Evolutionary conservation across 2,797 vertebrate genomes (phyloP).

Genomic region (Tokudaia tokunoshimensis): DNA sequence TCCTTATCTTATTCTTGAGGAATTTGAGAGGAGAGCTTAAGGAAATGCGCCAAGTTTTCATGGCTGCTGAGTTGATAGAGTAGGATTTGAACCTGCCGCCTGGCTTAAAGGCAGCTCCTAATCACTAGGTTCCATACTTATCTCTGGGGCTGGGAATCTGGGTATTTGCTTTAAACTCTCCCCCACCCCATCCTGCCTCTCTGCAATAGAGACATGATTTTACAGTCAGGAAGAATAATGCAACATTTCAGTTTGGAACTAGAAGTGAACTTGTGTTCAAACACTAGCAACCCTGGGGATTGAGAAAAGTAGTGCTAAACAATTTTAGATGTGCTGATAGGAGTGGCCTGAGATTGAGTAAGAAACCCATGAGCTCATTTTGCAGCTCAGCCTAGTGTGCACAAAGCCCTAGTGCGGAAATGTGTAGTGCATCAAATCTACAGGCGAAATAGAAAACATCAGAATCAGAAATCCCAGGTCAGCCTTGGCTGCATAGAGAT

Average conservation of each 20-base stretch:
- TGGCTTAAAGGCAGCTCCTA: not conserved
- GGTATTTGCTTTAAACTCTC: not conserved
- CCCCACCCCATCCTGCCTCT: not conserved
- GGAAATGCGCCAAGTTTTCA: not conserved
- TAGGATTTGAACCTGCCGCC: not conserved
- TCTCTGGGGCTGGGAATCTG: slow-evolving; percentile 4
- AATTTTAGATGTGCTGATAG: not conserved
- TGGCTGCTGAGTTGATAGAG: not conserved
- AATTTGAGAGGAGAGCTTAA: not conserved
- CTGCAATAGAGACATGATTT: not conserved
- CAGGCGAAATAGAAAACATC: not conserved
- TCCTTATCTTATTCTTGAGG: slow-evolving; percentile 36
- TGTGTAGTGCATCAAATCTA: not conserved
- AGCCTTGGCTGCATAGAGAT: not conserved
- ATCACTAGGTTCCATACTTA: rapidly evolving
- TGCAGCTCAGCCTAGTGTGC: not conserved
- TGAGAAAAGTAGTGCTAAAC: not conserved
- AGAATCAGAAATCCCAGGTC: not conserved
- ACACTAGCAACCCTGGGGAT: not conserved
- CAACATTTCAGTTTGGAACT: not conserved
- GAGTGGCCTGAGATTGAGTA: not conserved
- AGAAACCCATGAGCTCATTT: not conserved
- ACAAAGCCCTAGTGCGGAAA: not conserved
- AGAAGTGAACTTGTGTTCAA: not conserved
- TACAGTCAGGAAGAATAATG: not conserved